Evolutionary conservation across 2,113 vertebrate genomes (phyloP).

Genomic region (Cololabis saira): DNA sequence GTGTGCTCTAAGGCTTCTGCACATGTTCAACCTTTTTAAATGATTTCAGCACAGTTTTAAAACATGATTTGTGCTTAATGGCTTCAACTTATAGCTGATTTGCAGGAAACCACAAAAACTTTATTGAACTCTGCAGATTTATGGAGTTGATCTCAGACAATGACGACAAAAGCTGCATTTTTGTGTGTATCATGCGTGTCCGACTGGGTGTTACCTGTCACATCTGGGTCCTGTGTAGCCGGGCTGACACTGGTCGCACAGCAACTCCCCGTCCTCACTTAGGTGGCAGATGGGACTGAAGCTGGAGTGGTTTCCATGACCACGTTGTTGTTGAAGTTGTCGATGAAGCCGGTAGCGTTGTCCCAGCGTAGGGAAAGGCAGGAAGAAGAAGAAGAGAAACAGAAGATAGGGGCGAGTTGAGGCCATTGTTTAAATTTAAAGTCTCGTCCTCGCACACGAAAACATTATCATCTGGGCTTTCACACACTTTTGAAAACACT

Average conservation of each 20-base stretch:
- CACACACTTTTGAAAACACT: conserved; percentile 32
- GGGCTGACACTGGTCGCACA: conserved; percentile 87
- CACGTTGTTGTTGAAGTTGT: conserved; percentile 20
- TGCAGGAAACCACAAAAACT: not conserved
- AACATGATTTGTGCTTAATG: not conserved
- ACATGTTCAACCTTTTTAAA: not conserved
- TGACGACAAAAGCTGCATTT: not conserved
- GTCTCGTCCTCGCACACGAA: not conserved
- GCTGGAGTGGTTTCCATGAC: conserved; percentile 75
- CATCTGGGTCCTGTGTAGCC: conserved; percentile 89
- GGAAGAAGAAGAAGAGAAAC: conserved; percentile 39
- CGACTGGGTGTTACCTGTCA: conserved; percentile 86
- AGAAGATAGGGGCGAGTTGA: conserved; percentile 66
- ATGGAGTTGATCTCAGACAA: not conserved
- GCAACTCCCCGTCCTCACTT: conserved; percentile 81
- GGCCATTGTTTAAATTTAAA: conserved; percentile 60
- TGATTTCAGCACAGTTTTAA: not conserved
- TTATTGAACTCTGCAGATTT: not conserved
- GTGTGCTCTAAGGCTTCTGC: not conserved
- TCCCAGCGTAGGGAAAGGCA: conserved; percentile 63
- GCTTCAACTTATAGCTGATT: not conserved
- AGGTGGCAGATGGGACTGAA: conserved; percentile 95
- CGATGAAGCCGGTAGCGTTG: conserved; percentile 57
- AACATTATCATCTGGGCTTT: conserved; percentile 8
- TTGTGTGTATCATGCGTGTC: not conserved